These are phyloP conservation scores for Chiridota heheva DNA, from an alignment of 35 echinoderm and acorn worm species.

Conservation along the genomic window DNA sequence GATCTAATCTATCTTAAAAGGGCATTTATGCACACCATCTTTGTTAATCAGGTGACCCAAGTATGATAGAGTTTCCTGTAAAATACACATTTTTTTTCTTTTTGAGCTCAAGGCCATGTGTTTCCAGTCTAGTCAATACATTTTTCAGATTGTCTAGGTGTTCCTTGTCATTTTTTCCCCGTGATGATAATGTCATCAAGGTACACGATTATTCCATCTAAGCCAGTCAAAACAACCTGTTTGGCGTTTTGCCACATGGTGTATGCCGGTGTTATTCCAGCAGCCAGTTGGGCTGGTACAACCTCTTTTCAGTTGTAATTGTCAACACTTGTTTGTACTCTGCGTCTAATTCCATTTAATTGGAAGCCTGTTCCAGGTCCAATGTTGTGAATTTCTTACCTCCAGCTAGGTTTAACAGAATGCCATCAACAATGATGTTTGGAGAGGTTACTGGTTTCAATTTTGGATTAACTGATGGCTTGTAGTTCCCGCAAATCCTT, in stretches of 20 bases:
- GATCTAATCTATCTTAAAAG: slow-evolving; percentile 17
- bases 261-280: slow-evolving; percentile 38
- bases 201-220: slow-evolving; percentile 40
- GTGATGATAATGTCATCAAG: slow-evolving; percentile 49
- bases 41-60: slow-evolving; percentile 40
- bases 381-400: slow-evolving; percentile 38
- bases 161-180: slow-evolving; percentile 32
- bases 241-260: slow-evolving; percentile 44
- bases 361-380: slow-evolving; percentile 48
- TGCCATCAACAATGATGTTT: slow-evolving; percentile 18
- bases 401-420: slow-evolving; percentile 24
- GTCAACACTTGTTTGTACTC: slow-evolving; percentile 40
- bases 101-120: background rate
- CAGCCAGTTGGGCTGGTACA: slow-evolving; percentile 24
- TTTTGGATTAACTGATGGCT: slow-evolving; percentile 29
- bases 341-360: slow-evolving; percentile 48
- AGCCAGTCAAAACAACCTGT: slow-evolving; percentile 2
- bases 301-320: slow-evolving; percentile 44
- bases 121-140: background rate
- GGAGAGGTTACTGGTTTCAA: slow-evolving; percentile 14
- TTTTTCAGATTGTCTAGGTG: slow-evolving; percentile 9
- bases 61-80: slow-evolving; percentile 26
- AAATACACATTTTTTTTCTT: slow-evolving; percentile 24
- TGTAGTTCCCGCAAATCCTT: slow-evolving; percentile 13
- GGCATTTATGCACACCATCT: slow-evolving; percentile 31